phyloP scores from a whole-genome alignment of 2,888 invertebrate genomes.

The Julus scandinavius region DNA sequence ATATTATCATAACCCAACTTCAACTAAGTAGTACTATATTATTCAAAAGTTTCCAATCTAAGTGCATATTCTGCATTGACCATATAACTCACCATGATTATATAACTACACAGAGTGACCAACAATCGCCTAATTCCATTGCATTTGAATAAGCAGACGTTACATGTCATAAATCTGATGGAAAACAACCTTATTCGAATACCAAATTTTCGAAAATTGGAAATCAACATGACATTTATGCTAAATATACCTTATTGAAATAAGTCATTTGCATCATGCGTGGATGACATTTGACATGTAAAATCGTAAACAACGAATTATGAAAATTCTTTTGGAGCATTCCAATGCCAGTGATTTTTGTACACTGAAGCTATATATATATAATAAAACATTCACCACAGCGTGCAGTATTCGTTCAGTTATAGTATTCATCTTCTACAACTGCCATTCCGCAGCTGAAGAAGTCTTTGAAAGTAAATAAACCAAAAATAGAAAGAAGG shows the following conservation, averaged over 20 bases:
- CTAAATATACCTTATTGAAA: not conserved
- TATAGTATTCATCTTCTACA: not conserved
- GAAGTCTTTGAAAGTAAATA: not conserved
- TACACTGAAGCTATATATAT: not conserved
- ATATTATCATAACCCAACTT: too few relatives aligned
- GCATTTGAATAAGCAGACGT: too few relatives aligned
- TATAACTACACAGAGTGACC: too few relatives aligned
- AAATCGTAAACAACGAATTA: not conserved
- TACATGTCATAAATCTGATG: too few relatives aligned
- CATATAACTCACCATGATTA: too few relatives aligned
- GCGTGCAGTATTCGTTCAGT: not conserved
- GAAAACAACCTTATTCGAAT: too few relatives aligned
- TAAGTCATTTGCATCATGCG: not conserved
- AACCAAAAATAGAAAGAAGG: slow-evolving; percentile 17
- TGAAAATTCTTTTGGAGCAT: not conserved
- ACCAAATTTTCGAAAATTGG: not conserved
- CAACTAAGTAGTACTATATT: too few relatives aligned
- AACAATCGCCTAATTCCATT: too few relatives aligned
- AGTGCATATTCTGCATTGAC: too few relatives aligned
- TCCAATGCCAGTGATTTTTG: not conserved
- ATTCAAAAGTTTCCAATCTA: too few relatives aligned
- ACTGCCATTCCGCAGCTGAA: slow-evolving; percentile 37
- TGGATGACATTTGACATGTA: not conserved
- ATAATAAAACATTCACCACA: slow-evolving; percentile 38
- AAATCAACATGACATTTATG: not conserved